Percentiles rank a stretch among this genome's conserved stretches.
Evolutionary conservation across 2,797 vertebrate species (phyloP).

Genomic region (Paratrypauchen microcephalus): DNA sequence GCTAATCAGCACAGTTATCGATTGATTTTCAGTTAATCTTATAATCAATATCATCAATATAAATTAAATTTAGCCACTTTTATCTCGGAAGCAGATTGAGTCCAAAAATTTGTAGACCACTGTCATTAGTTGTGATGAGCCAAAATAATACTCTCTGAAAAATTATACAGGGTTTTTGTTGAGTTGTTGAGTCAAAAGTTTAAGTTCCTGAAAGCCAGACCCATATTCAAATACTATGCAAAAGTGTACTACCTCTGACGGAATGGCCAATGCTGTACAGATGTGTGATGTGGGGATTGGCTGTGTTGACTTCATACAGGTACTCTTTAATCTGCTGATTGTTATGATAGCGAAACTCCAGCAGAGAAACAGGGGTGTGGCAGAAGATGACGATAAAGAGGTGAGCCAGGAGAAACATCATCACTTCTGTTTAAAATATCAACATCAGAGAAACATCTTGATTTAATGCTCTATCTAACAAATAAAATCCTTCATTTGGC

Average conservation of each 20-base stretch:
- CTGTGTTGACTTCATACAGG: constrained; percentile 36
- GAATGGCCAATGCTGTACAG: constrained; percentile 72
- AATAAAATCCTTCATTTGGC: too few species aligned
- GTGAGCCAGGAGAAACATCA: constrained; percentile 44
- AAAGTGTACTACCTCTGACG: constrained; percentile 47
- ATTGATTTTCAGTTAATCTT: too few species aligned
- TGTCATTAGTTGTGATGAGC: neutral
- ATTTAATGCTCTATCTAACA: neutral
- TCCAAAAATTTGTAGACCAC: too few species aligned
- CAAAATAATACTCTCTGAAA: neutral
- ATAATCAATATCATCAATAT: too few species aligned
- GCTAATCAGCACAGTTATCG: too few species aligned
- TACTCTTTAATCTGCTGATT: constrained; percentile 58
- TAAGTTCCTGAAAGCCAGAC: neutral
- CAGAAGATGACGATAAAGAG: constrained; percentile 14
- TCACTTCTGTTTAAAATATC: constrained; percentile 38
- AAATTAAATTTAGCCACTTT: too few species aligned
- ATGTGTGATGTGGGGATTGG: constrained; percentile 57
- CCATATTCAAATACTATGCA: neutral
- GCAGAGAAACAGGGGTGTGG: neutral
- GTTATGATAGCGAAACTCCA: constrained; percentile 64
- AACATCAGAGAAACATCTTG: neutral
- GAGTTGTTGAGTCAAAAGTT: too few species aligned
- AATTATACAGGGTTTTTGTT: neutral
- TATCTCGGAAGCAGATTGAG: too few species aligned